These are phyloP conservation scores for Phrixothrix hirtus DNA, from an alignment of 2,888 invertebrate genomes.

Conservation along the genomic window DNA sequence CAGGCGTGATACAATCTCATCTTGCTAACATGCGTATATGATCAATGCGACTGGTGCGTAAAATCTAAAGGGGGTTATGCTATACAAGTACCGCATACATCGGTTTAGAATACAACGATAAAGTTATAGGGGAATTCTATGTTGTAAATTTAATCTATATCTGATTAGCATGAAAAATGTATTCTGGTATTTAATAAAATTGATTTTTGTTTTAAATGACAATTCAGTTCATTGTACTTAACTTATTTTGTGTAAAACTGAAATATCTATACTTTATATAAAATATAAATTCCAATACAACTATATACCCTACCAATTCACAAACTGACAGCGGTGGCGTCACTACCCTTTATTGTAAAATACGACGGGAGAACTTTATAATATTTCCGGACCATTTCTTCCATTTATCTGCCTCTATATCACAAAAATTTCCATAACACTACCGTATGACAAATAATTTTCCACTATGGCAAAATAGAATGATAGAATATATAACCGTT, in stretches of 20 bases:
- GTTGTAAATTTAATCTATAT: not conserved
- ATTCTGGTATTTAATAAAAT: too few species aligned
- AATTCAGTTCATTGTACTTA: too few species aligned
- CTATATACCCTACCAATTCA: too few species aligned
- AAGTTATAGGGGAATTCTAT: conserved; percentile 10
- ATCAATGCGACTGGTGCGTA: conserved; percentile 41
- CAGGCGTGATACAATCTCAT: conserved; percentile 46
- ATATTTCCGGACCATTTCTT: conserved; percentile 30
- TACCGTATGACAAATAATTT: conserved; percentile 27
- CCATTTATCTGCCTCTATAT: conserved; percentile 29
- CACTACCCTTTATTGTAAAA: conserved; percentile 19
- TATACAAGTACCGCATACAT: conserved; percentile 21
- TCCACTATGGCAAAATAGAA: conserved; percentile 14
- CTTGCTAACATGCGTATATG: conserved; percentile 44
- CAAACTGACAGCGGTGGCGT: conserved; percentile 16
- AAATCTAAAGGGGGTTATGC: conserved; percentile 30
- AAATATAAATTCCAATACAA: too few species aligned
- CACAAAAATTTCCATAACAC: conserved; percentile 28
- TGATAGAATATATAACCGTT: conserved; percentile 11
- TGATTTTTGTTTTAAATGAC: too few species aligned
- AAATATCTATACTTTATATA: too few species aligned
- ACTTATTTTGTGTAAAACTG: too few species aligned
- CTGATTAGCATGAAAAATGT: conserved; percentile 1
- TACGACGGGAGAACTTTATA: conserved; percentile 24
- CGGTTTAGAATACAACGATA: conserved; percentile 21